Conservation (phyloP, 2,113 vertebrate species). For the Myiozetetes cayanensis region DNA sequence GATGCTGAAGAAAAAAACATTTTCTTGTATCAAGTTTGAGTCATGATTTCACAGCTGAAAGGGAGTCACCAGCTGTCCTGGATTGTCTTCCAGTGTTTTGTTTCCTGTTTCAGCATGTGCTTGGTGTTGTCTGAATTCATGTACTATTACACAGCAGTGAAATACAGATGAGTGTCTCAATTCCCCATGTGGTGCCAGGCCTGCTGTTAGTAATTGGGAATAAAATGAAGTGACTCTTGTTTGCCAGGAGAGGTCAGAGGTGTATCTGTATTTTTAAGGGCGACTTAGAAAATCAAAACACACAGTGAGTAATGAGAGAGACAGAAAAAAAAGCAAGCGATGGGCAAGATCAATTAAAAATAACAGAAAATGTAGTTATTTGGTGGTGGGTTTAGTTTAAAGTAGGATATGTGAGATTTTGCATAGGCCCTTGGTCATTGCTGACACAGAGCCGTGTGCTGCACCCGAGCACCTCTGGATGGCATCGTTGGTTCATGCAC, state of each 20-base stretch:
- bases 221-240: background rate
- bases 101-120: background rate
- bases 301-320: background rate
- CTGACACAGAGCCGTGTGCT: background rate
- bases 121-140: background rate
- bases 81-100: background rate
- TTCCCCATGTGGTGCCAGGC: background rate
- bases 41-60: background rate
- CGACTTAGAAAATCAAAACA: background rate
- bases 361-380: background rate
- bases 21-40: background rate
- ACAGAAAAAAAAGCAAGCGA: fast-evolving
- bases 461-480: slow-evolving; percentile 46
- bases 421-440: background rate
- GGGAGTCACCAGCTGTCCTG: background rate
- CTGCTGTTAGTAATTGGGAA: background rate
- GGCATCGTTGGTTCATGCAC: background rate
- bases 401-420: fast-evolving
- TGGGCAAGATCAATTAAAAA: background rate
- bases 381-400: background rate
- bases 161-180: background rate
- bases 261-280: background rate
- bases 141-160: background rate
- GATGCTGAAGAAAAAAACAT: background rate
- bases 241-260: background rate